Percentiles rank a stretch among this genome's conserved stretches.
Evolutionary conservation across 2,888 invertebrate genomes (phyloP).

Genomic region (Busseola fusca): DNA sequence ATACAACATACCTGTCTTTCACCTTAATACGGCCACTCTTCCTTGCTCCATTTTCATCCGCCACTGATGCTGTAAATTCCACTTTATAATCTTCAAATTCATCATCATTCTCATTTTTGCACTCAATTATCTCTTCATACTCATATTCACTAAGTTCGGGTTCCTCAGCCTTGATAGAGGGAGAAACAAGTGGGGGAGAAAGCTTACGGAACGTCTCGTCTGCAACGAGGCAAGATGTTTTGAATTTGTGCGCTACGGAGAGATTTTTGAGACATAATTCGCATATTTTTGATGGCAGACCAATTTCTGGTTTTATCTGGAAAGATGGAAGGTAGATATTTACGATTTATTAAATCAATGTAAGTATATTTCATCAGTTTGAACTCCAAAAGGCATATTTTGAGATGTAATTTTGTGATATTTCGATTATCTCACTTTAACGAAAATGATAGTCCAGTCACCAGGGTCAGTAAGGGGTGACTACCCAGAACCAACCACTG

Average conservation of each 20-base stretch:
- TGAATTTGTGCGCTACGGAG: constrained; percentile 69
- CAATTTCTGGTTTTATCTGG: constrained; percentile 61
- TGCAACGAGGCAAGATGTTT: constrained; percentile 67
- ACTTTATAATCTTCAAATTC: constrained; percentile 42
- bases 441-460: background rate
- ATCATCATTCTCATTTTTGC: constrained; percentile 41
- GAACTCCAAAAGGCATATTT: background rate
- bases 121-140: constrained; percentile 23
- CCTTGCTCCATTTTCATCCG: constrained; percentile 10
- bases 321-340: background rate
- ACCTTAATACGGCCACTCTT: constrained; percentile 2
- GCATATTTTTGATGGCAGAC: constrained; percentile 70
- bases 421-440: rapidly evolving
- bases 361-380: no score
- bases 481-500: background rate
- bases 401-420: background rate
- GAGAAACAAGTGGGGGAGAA: background rate
- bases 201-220: constrained; percentile 65
- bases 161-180: constrained; percentile 61
- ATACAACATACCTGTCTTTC: constrained; percentile 37
- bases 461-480: background rate
- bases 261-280: constrained; percentile 65
- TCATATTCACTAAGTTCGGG: constrained; percentile 40
- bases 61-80: background rate
- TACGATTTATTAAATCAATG: background rate